Base-by-base conservation (phyloP, 2,888 invertebrate genomes). In the Caenorhabditis virilis region DNA sequence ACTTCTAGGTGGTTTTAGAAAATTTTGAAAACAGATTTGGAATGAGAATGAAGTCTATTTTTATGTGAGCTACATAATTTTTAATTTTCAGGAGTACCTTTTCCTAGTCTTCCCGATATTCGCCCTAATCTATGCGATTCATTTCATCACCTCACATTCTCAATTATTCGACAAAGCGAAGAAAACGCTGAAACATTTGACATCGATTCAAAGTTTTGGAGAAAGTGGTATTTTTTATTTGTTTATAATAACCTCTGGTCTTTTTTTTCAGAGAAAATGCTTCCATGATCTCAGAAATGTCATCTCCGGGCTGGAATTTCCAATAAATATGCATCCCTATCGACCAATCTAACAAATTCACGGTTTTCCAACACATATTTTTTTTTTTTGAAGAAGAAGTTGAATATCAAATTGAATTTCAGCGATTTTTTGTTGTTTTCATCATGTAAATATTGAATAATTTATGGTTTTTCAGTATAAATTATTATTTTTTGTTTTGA, bases 41-140 rank as follows among this genome's bases (percentile, higher is more conserved):
- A n/a, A n/a, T n/a, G n/a, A n/a, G n/a, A n/a, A n/a, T n/a, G n/a
- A n/a, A n/a, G n/a, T n/a, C n/a, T n/a, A n/a, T n/a, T n/a, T n/a
- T n/a, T n/a, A n/a, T n/a, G n/a, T n/a, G n/a, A n/a, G n/a, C n/a
- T n/a, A n/a, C n/a, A n/a, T n/a, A n/a, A n/a, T n/a, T 16, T 15
- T 16, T 27, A 5, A 9, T 27, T 42, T 53, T 13, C 55, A 64
- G 64, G 64, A 64, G 27, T 64, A 55, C 25, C 50, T 59, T 9
- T 59, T 64, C 36, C 42, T 64, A 9, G 55, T 64, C 39, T 59
- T 64, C 42, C 59, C 64, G n/a, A 42, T 51, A 20, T 64, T 64
- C 38, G 54, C 55, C 18, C 46, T 59, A 1, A 47, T 64, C 47
- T 64, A 64, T 42, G 45, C 64, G 2, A 16, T 64, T 1, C 59